These are phyloP conservation scores for Otolemur crassicaudatus DNA, from an alignment of 2,797 vertebrate genomes.

Conservation along the genomic window DNA sequence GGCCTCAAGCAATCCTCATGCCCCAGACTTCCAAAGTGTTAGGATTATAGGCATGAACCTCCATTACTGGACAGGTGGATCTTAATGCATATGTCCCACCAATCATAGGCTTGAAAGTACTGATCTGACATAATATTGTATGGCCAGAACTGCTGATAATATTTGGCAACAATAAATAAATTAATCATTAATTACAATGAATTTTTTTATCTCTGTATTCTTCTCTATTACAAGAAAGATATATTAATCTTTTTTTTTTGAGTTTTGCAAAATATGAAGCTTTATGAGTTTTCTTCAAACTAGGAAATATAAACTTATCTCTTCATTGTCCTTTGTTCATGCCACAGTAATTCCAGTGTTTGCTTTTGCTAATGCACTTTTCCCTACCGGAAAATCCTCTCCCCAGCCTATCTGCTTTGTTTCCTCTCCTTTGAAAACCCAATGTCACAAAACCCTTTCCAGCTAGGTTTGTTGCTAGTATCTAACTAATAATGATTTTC, in stretches of 20 bases:
- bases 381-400: background rate
- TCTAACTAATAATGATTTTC: conserved; percentile 52
- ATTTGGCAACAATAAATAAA: conserved; percentile 1
- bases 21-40: background rate
- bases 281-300: background rate
- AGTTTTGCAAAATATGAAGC: background rate
- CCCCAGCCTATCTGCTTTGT: background rate
- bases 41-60: background rate
- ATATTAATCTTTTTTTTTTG: background rate
- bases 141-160: background rate
- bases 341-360: background rate
- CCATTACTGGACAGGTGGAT: background rate
- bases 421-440: conserved; percentile 7
- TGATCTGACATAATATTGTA: background rate
- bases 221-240: background rate
- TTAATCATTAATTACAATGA: background rate
- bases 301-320: background rate
- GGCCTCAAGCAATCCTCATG: background rate
- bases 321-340: background rate
- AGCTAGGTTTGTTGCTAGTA: background rate
- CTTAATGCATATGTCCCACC: background rate
- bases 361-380: background rate
- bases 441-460: conserved; percentile 12
- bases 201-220: background rate
- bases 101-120: background rate